phyloP scores from a whole-genome alignment of 2,888 invertebrate genomes.

The Prionchulus punctatus region DNA sequence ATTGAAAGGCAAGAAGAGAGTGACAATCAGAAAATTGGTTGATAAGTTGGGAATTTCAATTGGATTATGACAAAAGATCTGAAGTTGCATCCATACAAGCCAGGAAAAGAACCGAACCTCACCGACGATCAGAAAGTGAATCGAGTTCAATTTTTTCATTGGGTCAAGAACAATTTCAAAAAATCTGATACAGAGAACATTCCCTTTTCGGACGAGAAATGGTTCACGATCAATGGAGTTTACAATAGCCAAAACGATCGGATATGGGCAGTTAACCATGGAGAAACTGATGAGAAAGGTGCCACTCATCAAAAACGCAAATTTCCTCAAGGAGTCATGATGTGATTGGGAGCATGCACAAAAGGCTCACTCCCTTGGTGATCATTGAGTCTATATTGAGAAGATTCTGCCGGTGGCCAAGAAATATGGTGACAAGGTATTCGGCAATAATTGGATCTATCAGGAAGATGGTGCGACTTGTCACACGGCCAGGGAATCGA shows the following conservation, averaged over 20 bases:
- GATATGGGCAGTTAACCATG: not conserved
- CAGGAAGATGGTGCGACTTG: not conserved
- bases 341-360: not conserved
- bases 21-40: not conserved
- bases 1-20: not conserved
- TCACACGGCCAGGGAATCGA: not conserved
- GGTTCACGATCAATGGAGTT: not conserved
- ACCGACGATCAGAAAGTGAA: not conserved
- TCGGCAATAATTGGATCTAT: constrained; percentile 1
- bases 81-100: not conserved
- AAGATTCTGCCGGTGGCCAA: not conserved
- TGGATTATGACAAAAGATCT: not conserved
- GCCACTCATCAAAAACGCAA: constrained; percentile 1
- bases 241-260: not conserved
- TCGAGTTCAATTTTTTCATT: not conserved
- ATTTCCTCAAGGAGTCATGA: not conserved
- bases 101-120: not conserved
- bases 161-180: not conserved
- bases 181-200: not conserved
- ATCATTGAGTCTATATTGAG: not conserved
- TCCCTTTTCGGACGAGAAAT: not conserved
- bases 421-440: not conserved
- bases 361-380: not conserved
- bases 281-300: not conserved
- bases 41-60: not conserved